phyloP scores from a whole-genome alignment of 2,888 invertebrate genomes.

The Stenodera caucasica region DNA sequence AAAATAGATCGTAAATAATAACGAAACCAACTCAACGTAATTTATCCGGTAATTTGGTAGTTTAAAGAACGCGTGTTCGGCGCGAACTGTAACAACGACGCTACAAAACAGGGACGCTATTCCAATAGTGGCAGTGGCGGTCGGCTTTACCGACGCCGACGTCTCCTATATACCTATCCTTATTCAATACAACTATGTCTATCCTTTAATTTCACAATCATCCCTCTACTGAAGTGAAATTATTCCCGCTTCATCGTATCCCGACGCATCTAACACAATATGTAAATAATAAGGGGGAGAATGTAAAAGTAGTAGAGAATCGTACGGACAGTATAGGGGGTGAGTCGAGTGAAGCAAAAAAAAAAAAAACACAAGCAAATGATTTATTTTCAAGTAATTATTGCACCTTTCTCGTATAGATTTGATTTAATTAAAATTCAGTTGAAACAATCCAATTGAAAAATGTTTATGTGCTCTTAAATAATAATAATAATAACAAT shows the following conservation, averaged over 20 bases:
- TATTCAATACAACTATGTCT: neutral
- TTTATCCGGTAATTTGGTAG: constrained; percentile 21
- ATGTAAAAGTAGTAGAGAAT: neutral
- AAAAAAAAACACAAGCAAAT: neutral
- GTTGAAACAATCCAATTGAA: too few relatives aligned
- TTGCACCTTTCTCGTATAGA: too few relatives aligned
- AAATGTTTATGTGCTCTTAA: too few relatives aligned
- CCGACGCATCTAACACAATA: constrained; percentile 35
- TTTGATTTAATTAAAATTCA: too few relatives aligned
- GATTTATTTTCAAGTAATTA: too few relatives aligned
- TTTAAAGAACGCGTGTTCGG: constrained; percentile 39
- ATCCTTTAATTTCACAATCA: neutral
- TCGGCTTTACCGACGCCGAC: constrained; percentile 28
- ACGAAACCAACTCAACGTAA: neutral
- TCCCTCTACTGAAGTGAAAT: constrained; percentile 20
- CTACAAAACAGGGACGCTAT: constrained; percentile 35
- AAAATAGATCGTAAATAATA: neutral
- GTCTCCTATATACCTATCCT: constrained; percentile 4
- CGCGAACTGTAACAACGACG: constrained; percentile 36
- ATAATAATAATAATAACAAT: too few relatives aligned
- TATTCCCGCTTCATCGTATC: constrained; percentile 31
- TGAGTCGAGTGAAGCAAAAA: neutral
- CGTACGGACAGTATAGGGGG: neutral
- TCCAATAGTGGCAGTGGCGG: constrained; percentile 5
- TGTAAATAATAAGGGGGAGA: constrained; percentile 24